These are phyloP conservation scores for Scolopax mira DNA, from an alignment of 2,113 vertebrate genomes.

Conservation along the genomic window DNA sequence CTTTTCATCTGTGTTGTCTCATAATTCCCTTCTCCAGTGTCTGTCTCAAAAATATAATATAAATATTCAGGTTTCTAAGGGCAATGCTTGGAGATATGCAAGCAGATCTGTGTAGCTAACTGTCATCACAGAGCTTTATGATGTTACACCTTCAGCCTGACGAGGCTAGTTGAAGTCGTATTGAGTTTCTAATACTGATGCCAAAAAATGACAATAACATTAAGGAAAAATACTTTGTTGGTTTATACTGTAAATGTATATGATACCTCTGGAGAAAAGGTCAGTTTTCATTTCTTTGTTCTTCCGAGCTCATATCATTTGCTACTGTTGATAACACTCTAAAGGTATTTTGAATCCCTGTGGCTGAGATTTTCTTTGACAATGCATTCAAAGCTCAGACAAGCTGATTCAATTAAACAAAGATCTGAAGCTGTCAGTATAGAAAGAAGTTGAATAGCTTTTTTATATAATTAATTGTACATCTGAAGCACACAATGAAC, in stretches of 20 bases:
- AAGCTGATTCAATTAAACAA: conserved; percentile 41
- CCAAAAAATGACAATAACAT: neutral
- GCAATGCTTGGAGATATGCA: neutral
- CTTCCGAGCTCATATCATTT: conserved; percentile 29
- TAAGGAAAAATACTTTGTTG: neutral
- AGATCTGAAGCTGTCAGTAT: conserved; percentile 21
- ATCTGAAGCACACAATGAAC: conserved; percentile 9
- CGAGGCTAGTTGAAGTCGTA: neutral
- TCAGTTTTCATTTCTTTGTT: conserved; percentile 4
- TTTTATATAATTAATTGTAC: conserved; percentile 51
- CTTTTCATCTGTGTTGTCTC: neutral
- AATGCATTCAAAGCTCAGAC: conserved; percentile 17
- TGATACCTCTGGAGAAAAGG: neutral
- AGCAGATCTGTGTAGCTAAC: neutral
- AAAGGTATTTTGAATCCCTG: conserved; percentile 3
- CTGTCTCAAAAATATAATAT: neutral
- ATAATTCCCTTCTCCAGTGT: neutral
- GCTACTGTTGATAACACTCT: neutral
- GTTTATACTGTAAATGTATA: neutral
- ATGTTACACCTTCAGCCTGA: neutral
- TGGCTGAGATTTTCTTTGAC: conserved; percentile 46
- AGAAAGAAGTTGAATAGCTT: neutral
- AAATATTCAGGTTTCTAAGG: neutral
- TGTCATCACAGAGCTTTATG: neutral
- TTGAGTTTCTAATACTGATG: neutral